Base-by-base conservation (phyloP, 2,797 vertebrate species). In the Labroides dimidiatus region DNA sequence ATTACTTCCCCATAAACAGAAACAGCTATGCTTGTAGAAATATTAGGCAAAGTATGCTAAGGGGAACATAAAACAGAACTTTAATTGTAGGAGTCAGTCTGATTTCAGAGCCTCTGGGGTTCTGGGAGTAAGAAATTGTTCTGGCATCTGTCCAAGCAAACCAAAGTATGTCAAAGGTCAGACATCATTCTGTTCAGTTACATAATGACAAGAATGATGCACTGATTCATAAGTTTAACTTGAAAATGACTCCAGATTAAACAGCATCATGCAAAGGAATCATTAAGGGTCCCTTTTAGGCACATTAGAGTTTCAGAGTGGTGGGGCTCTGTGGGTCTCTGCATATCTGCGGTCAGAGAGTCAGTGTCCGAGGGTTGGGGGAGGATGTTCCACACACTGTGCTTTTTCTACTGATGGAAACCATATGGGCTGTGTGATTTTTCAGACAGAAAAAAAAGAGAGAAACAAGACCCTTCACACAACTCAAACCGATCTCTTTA, bases 381-480 rank as follows among this genome's bases (percentile, higher is more conserved):
- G 81, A 61, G 80, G 75, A 55, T 69, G 72, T 68, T 68, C 57
- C 37, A 52, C 64, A 17, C 7, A 21, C 47, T 52, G 12, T 73
- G 63, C 61, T 17, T 72, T 78, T 83, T 64, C 37, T 47, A 0
- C 56, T 84, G 80, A 89, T 84, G 72, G 48, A 80, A 86, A 72
- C 77, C 88, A 89, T 77, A 87, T 88, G 82, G 33, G 20, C 53
- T n/a, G 30, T 63, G 55, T 49, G 77, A 79, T 54, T 52, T 17
- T 20, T 50, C 17, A 57, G 10, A 66, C 21, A 14, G 10, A 68
- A 48, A 50, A 52, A 47, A 49, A 48, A 48, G 4, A 4, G 0
- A 20, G 21, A 4, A 58, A 59, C 43, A n/a, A 52, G 43, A 57
- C 27, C 59, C 41, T 17, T 59, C 15, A 21, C 21, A 21, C 54